phyloP scores from a whole-genome alignment of 2,113 vertebrate species.

The Sminthopsis crassicaudata region DNA sequence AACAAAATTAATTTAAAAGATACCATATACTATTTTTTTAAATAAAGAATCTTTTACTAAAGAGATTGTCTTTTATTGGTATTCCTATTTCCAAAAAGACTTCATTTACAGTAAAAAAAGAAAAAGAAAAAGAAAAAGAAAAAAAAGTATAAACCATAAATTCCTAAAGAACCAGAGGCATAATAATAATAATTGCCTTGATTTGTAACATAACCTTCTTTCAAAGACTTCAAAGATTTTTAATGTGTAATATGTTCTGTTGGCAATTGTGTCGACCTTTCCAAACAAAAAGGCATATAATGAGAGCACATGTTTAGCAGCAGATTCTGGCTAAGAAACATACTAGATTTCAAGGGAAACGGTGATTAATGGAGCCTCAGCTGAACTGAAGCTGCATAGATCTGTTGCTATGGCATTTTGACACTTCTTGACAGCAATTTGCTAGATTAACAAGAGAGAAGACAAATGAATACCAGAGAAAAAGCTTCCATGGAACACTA shows the following conservation, averaged over 20 bases:
- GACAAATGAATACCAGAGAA: constrained; percentile 65
- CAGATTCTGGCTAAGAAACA: neutral
- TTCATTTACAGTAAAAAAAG: neutral
- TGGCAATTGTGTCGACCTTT: neutral
- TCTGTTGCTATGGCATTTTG: constrained; percentile 78
- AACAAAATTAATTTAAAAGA: too few relatives aligned
- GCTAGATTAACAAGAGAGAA: constrained; percentile 62
- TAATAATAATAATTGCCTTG: neutral
- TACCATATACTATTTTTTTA: too few relatives aligned
- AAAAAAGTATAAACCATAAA: neutral
- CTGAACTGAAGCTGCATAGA: constrained; percentile 72
- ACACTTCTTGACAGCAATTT: constrained; percentile 73
- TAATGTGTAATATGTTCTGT: neutral
- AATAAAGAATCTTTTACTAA: neutral
- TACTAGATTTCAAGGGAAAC: constrained; percentile 23
- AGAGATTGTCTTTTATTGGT: neutral
- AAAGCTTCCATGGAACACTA: constrained; percentile 54
- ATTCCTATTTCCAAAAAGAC: neutral
- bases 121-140: neutral
- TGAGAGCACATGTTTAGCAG: neutral
- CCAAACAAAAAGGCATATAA: neutral
- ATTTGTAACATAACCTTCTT: neutral
- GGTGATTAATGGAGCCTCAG: constrained; percentile 74
- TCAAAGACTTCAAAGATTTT: neutral
- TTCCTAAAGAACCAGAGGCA: neutral